phyloP scores from a whole-genome alignment of 2,888 invertebrate genomes.

The Conus canariensis region DNA sequence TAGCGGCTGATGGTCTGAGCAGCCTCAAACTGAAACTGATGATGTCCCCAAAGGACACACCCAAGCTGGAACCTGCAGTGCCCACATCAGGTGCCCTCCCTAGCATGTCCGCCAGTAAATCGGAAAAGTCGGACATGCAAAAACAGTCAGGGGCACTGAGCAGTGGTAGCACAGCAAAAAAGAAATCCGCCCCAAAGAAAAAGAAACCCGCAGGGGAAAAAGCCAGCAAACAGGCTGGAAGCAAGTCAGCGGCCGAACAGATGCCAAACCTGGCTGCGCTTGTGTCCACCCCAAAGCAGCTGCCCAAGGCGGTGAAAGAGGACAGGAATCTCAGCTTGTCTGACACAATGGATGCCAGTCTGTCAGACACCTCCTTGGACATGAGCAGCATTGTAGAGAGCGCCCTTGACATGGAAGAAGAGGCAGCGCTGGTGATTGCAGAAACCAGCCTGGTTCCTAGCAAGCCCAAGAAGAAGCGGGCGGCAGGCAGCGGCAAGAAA shows the following conservation, averaged over 20 bases:
- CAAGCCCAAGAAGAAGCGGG: slow-evolving; percentile 43
- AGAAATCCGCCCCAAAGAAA: slow-evolving; percentile 39
- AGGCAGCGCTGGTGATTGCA: slow-evolving; percentile 61
- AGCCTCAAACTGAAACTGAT: slow-evolving; percentile 58
- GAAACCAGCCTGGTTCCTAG: slow-evolving; percentile 51
- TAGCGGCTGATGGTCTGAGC: slow-evolving; percentile 51
- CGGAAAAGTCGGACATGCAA: slow-evolving; percentile 35
- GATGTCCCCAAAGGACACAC: slow-evolving; percentile 50
- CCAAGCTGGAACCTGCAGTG: neutral
- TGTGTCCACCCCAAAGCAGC: slow-evolving; percentile 29
- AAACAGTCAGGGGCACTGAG: neutral
- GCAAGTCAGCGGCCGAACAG: slow-evolving; percentile 50
- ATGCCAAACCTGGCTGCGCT: slow-evolving; percentile 55
- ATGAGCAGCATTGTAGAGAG: slow-evolving; percentile 45
- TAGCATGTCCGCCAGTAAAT: neutral
- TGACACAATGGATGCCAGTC: slow-evolving; percentile 34
- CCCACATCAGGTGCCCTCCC: slow-evolving; percentile 30
- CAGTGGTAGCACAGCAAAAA: slow-evolving; percentile 19
- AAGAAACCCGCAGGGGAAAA: slow-evolving; percentile 44
- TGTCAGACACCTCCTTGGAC: slow-evolving; percentile 31
- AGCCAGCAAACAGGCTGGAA: slow-evolving; percentile 47
- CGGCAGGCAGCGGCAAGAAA: slow-evolving; percentile 45
- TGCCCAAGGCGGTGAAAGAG: slow-evolving; percentile 35
- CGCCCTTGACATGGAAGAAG: slow-evolving; percentile 50
- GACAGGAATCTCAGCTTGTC: slow-evolving; percentile 38